Base-by-base conservation (phyloP, 2,113 vertebrate species). In the Stigmatopora argus region DNA sequence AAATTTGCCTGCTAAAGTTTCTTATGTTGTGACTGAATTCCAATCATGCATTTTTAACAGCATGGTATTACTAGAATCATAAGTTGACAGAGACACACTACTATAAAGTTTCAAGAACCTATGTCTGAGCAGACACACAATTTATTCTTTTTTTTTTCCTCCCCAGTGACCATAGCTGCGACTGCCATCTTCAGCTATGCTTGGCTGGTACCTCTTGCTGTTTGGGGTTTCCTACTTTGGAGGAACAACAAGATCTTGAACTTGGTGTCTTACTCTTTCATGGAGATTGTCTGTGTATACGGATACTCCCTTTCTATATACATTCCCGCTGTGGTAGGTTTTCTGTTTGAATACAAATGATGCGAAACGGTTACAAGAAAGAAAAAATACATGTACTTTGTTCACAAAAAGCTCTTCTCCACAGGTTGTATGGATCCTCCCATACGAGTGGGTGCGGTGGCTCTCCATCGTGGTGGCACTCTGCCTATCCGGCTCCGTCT, bases 261-360 rank as follows among this genome's bases (percentile, higher is more conserved):
- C 85, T 89, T 93, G 18, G 94, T 98, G 63, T 94, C 94, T 38
- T 99, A 98, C 70, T 95, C 96, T 0, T 98, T 99, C 71, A 89
- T 98, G 90, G 95, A 99, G 90, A 95, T 97, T 0, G 92, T 97
- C 69, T 99, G 97, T 63, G 94, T 95, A 0, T 99, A 99, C 0
- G 96, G 97, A 74, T 99, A 99, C 78, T 98, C 96, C 0, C 95
- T 99, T 67, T 93, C 94, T 49, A 79, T 98, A 76, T 99, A 96
- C 80, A 93, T 99, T 66, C 97, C 97, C 74, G 95, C 95, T 4
- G 95, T 94, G 73, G 97, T 99, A 89, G 64, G 95, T 89, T 51
- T 17, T 64, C 0, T n/a, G 10, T 53, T 19, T 53, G 11, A 53
- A 52, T 52, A 21, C 1, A 7, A 1, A 1, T 38, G 35, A 4